Conservation (phyloP, 1,140 invertebrate species). For the Drosophila erecta region DNA sequence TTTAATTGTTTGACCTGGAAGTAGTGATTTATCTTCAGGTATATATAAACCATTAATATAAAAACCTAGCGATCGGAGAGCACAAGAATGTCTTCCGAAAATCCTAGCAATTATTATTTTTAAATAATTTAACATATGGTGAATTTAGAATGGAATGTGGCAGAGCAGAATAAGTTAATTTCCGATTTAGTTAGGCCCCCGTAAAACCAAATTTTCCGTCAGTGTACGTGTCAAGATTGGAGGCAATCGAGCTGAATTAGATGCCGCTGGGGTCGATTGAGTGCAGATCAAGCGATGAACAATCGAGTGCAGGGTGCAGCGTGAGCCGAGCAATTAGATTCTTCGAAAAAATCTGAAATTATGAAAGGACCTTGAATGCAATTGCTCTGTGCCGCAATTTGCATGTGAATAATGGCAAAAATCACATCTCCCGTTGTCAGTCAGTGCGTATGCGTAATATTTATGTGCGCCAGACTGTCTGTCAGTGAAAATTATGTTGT, state of each 20-base stretch:
- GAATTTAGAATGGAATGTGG: too few relatives aligned
- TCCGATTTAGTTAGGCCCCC: too few relatives aligned
- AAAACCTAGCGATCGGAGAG: too few relatives aligned
- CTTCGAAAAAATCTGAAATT: conserved; percentile 48
- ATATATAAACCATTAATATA: too few relatives aligned
- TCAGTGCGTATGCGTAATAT: conserved; percentile 33
- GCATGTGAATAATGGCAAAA: conserved; percentile 27
- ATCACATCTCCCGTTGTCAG: background rate
- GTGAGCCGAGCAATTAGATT: conserved; percentile 33
- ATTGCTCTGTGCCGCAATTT: conserved; percentile 34
- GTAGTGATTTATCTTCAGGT: too few relatives aligned
- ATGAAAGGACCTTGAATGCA: conserved; percentile 45
- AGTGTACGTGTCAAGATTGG: conserved; percentile 54
- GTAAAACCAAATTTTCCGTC: background rate
- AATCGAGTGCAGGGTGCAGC: conserved; percentile 50
- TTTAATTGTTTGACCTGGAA: too few relatives aligned
- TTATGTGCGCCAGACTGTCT: background rate
- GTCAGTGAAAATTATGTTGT: conserved; percentile 22
- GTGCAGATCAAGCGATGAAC: conserved; percentile 58
- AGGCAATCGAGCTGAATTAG: conserved; percentile 63
- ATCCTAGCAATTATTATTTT: too few relatives aligned
- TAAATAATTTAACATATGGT: too few relatives aligned
- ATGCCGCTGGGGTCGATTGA: conserved; percentile 55
- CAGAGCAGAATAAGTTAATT: too few relatives aligned
- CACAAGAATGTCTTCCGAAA: too few relatives aligned